Evolutionary conservation across 2,113 vertebrate species (phyloP).

Genomic region (Lagopus muta): DNA sequence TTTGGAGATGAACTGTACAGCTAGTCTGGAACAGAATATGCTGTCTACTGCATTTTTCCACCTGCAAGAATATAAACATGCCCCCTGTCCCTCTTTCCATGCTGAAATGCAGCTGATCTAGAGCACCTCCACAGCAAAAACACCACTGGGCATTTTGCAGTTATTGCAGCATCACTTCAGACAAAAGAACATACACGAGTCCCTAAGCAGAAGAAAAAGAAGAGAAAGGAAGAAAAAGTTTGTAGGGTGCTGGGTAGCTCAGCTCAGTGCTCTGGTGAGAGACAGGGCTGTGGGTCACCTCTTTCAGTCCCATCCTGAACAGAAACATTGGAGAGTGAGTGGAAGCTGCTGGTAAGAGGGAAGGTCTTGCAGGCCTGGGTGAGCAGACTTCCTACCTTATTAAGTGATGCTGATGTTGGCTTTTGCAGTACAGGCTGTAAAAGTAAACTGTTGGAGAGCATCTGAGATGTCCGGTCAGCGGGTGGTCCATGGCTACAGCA

Average conservation of each 20-base stretch:
- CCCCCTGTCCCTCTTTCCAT: background rate
- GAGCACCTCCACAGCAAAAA: background rate
- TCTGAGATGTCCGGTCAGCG: background rate
- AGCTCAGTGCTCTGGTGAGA: background rate
- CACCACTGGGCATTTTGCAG: background rate
- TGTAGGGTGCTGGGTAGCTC: background rate
- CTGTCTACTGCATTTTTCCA: slow-evolving; percentile 51
- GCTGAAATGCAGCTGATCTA: slow-evolving; percentile 47
- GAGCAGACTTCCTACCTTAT: background rate
- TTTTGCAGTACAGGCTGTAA: background rate
- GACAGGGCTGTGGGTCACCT: background rate
- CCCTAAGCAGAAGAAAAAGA: background rate
- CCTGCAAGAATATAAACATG: background rate
- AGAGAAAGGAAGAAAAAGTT: background rate
- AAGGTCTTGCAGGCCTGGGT: background rate
- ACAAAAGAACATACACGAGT: background rate
- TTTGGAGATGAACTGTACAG: slow-evolving; percentile 43
- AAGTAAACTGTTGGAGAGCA: background rate
- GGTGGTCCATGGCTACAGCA: background rate
- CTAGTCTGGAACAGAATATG: slow-evolving; percentile 57
- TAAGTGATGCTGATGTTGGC: background rate
- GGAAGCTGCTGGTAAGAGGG: background rate
- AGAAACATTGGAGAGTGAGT: background rate
- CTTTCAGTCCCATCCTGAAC: background rate
- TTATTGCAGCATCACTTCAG: slow-evolving; percentile 30